phyloP scores from a whole-genome alignment of 2,888 invertebrate genomes.

The Hedychridium roseum region DNA sequence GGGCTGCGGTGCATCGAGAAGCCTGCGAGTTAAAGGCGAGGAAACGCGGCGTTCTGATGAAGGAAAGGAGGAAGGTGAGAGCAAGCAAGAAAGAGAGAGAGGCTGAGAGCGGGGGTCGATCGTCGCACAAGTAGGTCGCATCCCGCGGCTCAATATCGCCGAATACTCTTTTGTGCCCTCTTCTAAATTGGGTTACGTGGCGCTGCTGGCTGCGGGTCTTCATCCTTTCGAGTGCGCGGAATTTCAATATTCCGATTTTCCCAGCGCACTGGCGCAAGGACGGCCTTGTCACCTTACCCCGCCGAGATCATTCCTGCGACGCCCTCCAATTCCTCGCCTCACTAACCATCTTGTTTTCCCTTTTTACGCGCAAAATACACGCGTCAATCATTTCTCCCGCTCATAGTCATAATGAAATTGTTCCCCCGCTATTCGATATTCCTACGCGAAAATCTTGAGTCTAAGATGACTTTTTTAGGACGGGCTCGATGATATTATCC shows the following conservation, averaged over 20 bases:
- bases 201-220: conserved; percentile 28
- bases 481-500: too few species aligned
- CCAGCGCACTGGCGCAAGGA: too few species aligned
- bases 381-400: neutral
- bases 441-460: too few species aligned
- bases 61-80: conserved; percentile 12
- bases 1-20: too few species aligned
- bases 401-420: conserved; percentile 7
- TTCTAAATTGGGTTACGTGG: conserved; percentile 55
- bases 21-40: neutral
- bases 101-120: conserved; percentile 21
- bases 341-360: too few species aligned
- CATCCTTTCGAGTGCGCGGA: conserved; percentile 16
- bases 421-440: conserved; percentile 11
- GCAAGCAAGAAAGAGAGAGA: conserved; percentile 27
- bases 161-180: conserved; percentile 54
- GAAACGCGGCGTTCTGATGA: neutral
- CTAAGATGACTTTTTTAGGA: too few species aligned
- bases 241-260: conserved; percentile 32
- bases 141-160: conserved; percentile 57
- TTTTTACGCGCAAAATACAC: too few species aligned
- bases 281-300: too few species aligned
- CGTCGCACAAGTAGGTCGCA: conserved; percentile 55
- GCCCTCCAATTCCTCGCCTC: too few species aligned
- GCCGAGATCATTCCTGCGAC: too few species aligned